Conservation (phyloP, 2,113 vertebrate genomes). For the Microcebus ravelobensis region DNA sequence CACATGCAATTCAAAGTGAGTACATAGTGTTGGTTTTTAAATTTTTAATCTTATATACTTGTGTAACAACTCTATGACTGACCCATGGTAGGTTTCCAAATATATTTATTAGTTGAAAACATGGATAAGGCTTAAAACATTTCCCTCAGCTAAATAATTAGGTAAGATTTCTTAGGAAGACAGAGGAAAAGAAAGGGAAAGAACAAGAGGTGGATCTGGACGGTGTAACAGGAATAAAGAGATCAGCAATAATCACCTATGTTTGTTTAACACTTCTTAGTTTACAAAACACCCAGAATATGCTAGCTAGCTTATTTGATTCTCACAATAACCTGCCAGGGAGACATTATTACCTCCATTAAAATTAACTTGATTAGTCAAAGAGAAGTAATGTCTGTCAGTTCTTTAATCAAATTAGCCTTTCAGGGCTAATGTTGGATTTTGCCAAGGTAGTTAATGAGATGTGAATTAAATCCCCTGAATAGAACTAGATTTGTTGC, state of each 20-base stretch:
- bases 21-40: neutral
- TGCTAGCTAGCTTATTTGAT: constrained; percentile 45
- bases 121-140: neutral
- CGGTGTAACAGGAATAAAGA: neutral
- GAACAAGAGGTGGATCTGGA: neutral
- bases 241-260: neutral
- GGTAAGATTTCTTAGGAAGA: neutral
- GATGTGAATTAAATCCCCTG: constrained; percentile 56
- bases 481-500: constrained; percentile 47
- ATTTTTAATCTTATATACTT: neutral
- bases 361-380: constrained; percentile 63
- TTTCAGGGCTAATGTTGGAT: constrained; percentile 37
- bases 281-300: neutral
- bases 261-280: constrained; percentile 34
- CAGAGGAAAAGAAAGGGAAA: neutral
- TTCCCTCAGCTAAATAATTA: neutral
- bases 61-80: neutral
- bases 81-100: neutral
- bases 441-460: constrained; percentile 64
- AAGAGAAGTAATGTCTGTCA: constrained; percentile 51
- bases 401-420: constrained; percentile 65
- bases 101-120: constrained; percentile 19
- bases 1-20: neutral
- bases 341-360: constrained; percentile 61
- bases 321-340: constrained; percentile 30